Percentiles rank a stretch among this genome's conserved stretches.
Evolutionary conservation across 2,888 invertebrate genomes (phyloP).

Genomic region (Clitarchus hookeri): DNA sequence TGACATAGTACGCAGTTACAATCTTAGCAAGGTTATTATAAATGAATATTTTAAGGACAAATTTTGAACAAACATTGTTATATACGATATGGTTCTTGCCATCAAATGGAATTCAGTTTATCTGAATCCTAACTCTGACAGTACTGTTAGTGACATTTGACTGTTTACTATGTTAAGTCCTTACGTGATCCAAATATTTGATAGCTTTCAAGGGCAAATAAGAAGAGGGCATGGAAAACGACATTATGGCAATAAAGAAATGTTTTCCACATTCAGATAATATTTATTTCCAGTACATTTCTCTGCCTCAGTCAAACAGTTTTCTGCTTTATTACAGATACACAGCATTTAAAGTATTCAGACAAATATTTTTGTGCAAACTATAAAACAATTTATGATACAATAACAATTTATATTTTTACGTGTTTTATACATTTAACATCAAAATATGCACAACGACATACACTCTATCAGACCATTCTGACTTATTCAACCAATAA

Average conservation of each 20-base stretch:
- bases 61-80: too few relatives aligned
- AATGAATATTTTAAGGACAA: too few relatives aligned
- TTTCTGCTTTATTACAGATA: not conserved
- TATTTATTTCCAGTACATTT: not conserved
- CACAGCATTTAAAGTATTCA: not conserved
- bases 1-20: too few relatives aligned
- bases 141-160: too few relatives aligned
- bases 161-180: too few relatives aligned
- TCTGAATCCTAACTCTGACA: too few relatives aligned
- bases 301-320: not conserved
- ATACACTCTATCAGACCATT: not conserved
- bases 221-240: too few relatives aligned
- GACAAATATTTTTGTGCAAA: not conserved
- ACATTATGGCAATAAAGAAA: not conserved
- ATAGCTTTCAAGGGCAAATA: too few relatives aligned
- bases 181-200: too few relatives aligned
- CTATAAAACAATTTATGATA: not conserved
- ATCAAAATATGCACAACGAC: not conserved
- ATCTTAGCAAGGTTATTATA: too few relatives aligned
- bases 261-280: not conserved
- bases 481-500: not conserved
- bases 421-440: not conserved
- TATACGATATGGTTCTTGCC: too few relatives aligned
- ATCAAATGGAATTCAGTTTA: too few relatives aligned
- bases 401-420: not conserved